These are phyloP conservation scores for Drosophila hawaiiensis DNA, from an alignment of 2,888 invertebrate genomes.

Conservation along the genomic window DNA sequence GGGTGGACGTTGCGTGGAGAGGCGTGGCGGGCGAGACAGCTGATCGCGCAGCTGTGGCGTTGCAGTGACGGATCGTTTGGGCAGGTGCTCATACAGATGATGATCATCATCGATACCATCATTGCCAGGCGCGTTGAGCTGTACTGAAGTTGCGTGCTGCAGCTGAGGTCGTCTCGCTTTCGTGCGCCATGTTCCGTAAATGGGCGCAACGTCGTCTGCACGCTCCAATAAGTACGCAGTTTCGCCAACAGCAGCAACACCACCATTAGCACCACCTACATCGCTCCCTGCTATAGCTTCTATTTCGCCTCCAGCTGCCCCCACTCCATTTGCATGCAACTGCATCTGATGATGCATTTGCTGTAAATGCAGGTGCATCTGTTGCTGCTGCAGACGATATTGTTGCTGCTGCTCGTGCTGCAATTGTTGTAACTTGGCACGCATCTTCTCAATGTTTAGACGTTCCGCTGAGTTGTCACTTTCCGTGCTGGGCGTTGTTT, in stretches of 20 bases:
- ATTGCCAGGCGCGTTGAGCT: slow-evolving; percentile 33
- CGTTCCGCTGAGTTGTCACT: slow-evolving; percentile 62
- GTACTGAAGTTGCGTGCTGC: slow-evolving; percentile 62
- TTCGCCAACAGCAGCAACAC: slow-evolving; percentile 64
- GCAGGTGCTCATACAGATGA: slow-evolving; percentile 81
- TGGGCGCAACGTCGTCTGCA: slow-evolving; percentile 77
- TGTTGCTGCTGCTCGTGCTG: slow-evolving; percentile 75
- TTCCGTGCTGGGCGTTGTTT: slow-evolving; percentile 41
- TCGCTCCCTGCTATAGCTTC: slow-evolving; percentile 14
- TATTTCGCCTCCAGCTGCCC: slow-evolving; percentile 8
- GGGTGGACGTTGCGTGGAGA: slow-evolving; percentile 73
- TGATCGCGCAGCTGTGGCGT: slow-evolving; percentile 79
- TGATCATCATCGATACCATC: slow-evolving; percentile 61
- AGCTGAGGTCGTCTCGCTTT: slow-evolving; percentile 83
- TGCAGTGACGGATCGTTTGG: slow-evolving; percentile 81
- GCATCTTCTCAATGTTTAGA: slow-evolving; percentile 78
- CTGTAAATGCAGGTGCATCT: slow-evolving; percentile 70
- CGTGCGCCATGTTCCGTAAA: slow-evolving; percentile 84
- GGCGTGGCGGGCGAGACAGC: slow-evolving; percentile 79
- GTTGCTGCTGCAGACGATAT: slow-evolving; percentile 68
- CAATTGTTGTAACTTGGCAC: slow-evolving; percentile 80
- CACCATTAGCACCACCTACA: slow-evolving; percentile 17
- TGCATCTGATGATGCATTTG: slow-evolving; percentile 67
- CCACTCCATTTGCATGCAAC: slow-evolving; percentile 63
- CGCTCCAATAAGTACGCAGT: slow-evolving; percentile 84